Evolutionary conservation across 2,888 invertebrate species (phyloP).

Genomic region (Branchellion lobata): DNA sequence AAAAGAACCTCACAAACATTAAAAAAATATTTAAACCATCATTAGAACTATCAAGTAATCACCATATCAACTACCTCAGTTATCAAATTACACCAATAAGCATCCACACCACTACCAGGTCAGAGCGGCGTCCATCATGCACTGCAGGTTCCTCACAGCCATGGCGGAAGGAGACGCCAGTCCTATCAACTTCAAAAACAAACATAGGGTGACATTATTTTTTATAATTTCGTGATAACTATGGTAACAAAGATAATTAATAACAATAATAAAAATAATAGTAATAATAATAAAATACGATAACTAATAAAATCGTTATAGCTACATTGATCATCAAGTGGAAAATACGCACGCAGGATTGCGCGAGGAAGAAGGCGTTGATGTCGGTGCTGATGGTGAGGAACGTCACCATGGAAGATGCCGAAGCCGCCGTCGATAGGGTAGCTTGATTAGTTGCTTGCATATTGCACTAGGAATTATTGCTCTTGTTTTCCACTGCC

Average conservation of each 20-base stretch:
- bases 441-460: no score
- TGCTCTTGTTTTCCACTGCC: no score
- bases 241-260: no score
- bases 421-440: constrained; percentile 75
- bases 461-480: no score
- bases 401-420: constrained; percentile 73
- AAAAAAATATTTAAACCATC: no score
- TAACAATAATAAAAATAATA: no score
- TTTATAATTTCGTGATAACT: not conserved
- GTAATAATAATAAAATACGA: no score
- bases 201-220: constrained; percentile 71
- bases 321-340: not conserved
- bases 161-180: constrained; percentile 77
- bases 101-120: constrained; percentile 64
- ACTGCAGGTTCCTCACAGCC: constrained; percentile 84
- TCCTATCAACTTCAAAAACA: constrained; percentile 71
- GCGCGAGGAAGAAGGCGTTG: constrained; percentile 84
- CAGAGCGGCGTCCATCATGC: constrained; percentile 86
- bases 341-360: constrained; percentile 64
- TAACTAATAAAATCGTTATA: no score
- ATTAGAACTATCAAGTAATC: no score
- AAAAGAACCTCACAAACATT: no score
- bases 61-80: no score
- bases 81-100: no score
- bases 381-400: constrained; percentile 80